These are phyloP conservation scores for Callipepla californica DNA, from an alignment of 2,113 vertebrate species.

Conservation along the genomic window DNA sequence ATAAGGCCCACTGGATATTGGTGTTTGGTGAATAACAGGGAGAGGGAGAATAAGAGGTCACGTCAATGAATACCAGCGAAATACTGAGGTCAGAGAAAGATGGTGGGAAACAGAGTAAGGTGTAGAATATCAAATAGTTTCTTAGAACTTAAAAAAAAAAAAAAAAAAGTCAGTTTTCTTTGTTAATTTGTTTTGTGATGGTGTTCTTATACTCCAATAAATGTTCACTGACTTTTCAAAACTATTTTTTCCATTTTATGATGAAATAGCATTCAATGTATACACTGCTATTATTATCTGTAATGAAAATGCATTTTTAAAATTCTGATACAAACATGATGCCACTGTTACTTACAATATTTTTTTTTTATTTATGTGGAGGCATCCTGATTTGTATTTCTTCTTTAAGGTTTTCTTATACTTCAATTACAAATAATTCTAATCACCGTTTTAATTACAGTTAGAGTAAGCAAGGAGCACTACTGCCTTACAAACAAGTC, in stretches of 20 bases:
- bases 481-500: background rate
- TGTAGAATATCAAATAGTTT: background rate
- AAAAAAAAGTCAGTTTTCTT: background rate
- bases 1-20: background rate
- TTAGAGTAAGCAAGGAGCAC: background rate
- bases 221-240: accelerated
- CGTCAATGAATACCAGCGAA: background rate
- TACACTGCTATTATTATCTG: background rate
- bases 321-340: background rate
- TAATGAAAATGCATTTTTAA: background rate
- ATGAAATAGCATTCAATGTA: background rate
- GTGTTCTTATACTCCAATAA: background rate
- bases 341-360: background rate
- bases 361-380: background rate
- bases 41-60: background rate
- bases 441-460: conserved; percentile 24
- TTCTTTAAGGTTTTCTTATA: background rate
- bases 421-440: background rate
- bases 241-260: background rate
- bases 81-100: background rate
- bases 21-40: background rate
- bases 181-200: background rate
- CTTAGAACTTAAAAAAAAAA: background rate
- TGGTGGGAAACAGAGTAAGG: background rate
- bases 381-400: background rate